Conservation (phyloP, 2,888 invertebrate genomes). For the Spodoptera picta region DNA sequence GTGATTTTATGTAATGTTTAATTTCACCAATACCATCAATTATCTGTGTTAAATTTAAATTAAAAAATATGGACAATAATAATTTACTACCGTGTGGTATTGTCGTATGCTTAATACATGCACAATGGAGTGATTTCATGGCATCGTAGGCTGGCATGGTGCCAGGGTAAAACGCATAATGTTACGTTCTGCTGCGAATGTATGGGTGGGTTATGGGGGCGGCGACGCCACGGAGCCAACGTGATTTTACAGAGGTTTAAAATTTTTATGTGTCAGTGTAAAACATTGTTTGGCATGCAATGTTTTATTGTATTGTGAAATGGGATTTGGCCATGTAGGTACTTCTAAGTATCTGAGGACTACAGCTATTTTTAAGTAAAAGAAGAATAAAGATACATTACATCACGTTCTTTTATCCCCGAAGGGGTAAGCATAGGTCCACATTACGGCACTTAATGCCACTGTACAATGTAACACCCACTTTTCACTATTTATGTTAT, state of each 20-base stretch:
- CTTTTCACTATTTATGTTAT: too few species aligned
- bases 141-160: conserved; percentile 49
- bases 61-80: conserved; percentile 22
- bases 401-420: too few species aligned
- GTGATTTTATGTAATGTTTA: too few species aligned
- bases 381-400: too few species aligned
- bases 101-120: conserved; percentile 53
- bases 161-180: conserved; percentile 63
- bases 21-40: too few species aligned
- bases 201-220: conserved; percentile 32
- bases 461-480: too few species aligned
- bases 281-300: conserved; percentile 1
- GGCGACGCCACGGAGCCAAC: conserved; percentile 22
- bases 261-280: conserved; percentile 17
- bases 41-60: conserved; percentile 1
- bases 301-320: background rate
- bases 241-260: conserved; percentile 33
- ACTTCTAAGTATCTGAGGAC: too few species aligned
- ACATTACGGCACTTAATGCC: too few species aligned
- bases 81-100: conserved; percentile 34
- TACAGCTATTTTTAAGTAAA: too few species aligned
- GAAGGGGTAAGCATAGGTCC: too few species aligned
- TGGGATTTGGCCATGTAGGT: background rate
- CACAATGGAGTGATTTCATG: conserved; percentile 59
- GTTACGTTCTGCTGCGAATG: conserved; percentile 41